Base-by-base conservation (phyloP, 2,113 vertebrate species). In the Rhinichthys klamathensis region DNA sequence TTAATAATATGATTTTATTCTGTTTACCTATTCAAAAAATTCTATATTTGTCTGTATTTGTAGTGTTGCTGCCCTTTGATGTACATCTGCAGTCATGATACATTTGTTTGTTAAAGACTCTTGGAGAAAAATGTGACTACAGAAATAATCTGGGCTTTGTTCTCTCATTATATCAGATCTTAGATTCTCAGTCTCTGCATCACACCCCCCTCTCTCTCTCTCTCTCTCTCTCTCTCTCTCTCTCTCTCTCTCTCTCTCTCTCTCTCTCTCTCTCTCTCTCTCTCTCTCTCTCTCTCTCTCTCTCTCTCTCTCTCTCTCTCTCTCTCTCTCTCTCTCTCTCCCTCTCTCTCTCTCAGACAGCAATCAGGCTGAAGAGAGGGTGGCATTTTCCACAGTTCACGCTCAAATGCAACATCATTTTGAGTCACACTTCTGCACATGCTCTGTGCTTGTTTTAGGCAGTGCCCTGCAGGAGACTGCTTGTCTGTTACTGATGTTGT, bases 371-470 rank as follows among this genome's bases (percentile, higher is more conserved):
- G 76, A 56, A 78, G 54, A 60, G 74, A 76, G 49, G 44, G 44
- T 76, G 74, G 49, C 74, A 76, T 76, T 51, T 76, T 76, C 44
- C 54, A 58, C 51, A 60, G 10, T 78, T 78, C 54, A 60, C 15
- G 32, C 54, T 78, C 76, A 35, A 41, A 60, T 12, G 54, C 76
- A 60, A 23, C 76, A 78, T 78, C 32, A 60, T 38, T 78, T 78
- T 78, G 76, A 56, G 74, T 76, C 74, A 78, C 54, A 78, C 21
- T 78, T 58, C 49, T 60, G 76, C 76, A 78, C 73, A 54, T 54
- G 46, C 49, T 54, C 27, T 30, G 27, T 32, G 76, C 54, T 60
- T 78, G 32, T 58, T 79, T 79, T 54, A 38, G 54, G 16, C 74
- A 11, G 76, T 0, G 11, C 76, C 51, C 76, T n/a, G 76, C 76